A percentile compares a stretch with the other conserved stretches of the same genome.
Conservation (phyloP, 2,113 vertebrate species). For the Gorilla gorilla region DNA sequence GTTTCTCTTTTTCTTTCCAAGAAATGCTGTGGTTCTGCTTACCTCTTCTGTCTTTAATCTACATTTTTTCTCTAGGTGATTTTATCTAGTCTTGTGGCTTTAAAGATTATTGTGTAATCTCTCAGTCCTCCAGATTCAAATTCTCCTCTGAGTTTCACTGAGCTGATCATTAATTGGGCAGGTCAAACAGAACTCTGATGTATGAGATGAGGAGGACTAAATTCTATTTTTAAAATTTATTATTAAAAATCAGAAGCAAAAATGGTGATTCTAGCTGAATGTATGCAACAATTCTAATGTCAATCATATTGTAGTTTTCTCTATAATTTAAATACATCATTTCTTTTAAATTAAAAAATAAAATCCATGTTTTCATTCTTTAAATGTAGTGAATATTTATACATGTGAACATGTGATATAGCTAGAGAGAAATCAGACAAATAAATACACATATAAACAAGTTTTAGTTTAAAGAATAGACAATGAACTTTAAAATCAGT, state of each 20-base stretch:
- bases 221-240: not conserved
- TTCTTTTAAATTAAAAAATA: not conserved
- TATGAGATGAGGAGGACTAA: not conserved
- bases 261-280: slow-evolving; percentile 9
- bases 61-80: not conserved
- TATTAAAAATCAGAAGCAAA: not conserved
- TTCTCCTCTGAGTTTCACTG: not conserved
- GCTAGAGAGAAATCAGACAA: not conserved
- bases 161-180: not conserved
- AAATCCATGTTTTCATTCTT: not conserved
- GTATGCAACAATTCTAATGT: not conserved
- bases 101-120: not conserved
- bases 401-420: not conserved
- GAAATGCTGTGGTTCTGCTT: not conserved
- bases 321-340: not conserved
- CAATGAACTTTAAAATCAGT: not conserved
- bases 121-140: not conserved
- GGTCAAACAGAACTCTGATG: not conserved
- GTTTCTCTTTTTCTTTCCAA: not conserved
- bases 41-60: not conserved
- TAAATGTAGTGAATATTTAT: not conserved
- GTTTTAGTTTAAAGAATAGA: slow-evolving; percentile 15
- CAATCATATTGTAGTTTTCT: not conserved
- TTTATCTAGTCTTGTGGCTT: not conserved
- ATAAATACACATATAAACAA: not conserved